These are phyloP conservation scores for Drosophila neocordata DNA, from an alignment of 1,140 invertebrate genomes.

Conservation along the genomic window DNA sequence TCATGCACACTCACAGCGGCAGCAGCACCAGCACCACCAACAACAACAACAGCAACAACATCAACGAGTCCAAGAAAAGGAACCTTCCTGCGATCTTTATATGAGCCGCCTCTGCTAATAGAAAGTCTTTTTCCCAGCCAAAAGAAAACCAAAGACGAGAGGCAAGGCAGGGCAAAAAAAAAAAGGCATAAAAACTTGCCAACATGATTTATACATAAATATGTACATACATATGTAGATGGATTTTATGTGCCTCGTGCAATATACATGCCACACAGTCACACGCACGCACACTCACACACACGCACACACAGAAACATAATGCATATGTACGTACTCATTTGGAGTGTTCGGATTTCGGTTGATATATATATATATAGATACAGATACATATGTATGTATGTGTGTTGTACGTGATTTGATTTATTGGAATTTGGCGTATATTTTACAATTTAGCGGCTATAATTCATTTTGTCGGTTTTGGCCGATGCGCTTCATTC, in stretches of 20 bases:
- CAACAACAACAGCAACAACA: background rate
- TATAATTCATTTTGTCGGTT: constrained; percentile 81
- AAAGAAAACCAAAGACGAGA: background rate
- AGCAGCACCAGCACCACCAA: background rate
- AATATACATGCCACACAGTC: constrained; percentile 28
- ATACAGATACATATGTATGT: constrained; percentile 1
- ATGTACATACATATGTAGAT: constrained; percentile 42
- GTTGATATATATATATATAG: constrained; percentile 4
- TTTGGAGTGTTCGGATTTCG: constrained; percentile 49
- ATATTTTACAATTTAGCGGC: constrained; percentile 82
- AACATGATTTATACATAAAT: constrained; percentile 80
- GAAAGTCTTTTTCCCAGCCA: constrained; percentile 57
- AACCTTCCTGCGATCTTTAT: constrained; percentile 39
- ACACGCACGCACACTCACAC: background rate
- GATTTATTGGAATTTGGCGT: constrained; percentile 77
- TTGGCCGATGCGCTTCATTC: constrained; percentile 59
- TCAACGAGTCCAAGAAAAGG: background rate
- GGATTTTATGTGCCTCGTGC: constrained; percentile 58
- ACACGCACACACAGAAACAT: constrained; percentile 29
- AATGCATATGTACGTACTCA: constrained; percentile 73
- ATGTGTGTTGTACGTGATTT: constrained; percentile 51
- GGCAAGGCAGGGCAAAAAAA: background rate
- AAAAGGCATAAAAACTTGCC: constrained; percentile 78
- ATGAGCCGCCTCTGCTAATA: constrained; percentile 68
- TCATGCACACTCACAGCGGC: constrained; percentile 60